These are phyloP conservation scores for Scyliorhinus canicula DNA, from an alignment of 2,797 vertebrate species.

Conservation along the genomic window DNA sequence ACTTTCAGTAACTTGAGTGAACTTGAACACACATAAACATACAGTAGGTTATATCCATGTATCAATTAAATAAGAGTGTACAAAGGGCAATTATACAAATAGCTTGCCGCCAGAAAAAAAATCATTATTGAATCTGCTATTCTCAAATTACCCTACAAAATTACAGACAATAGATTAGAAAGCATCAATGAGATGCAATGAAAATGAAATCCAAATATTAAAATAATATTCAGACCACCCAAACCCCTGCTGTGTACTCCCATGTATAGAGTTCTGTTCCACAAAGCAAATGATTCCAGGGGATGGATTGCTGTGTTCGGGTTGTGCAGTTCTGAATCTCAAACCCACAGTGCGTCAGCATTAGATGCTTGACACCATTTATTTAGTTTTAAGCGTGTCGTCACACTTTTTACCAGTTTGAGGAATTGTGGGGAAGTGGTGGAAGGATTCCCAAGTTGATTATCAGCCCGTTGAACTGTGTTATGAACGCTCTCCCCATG, in stretches of 20 bases:
- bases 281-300: neutral
- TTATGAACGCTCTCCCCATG: no score
- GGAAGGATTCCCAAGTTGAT: no score
- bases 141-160: neutral
- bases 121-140: neutral
- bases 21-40: neutral
- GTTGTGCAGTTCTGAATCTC: no score
- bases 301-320: neutral
- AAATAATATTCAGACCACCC: neutral
- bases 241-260: neutral
- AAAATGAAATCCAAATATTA: neutral
- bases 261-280: neutral
- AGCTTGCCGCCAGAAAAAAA: neutral
- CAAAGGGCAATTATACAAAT: neutral
- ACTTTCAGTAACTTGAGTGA: neutral
- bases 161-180: neutral
- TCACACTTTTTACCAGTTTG: no score
- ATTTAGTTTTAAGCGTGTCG: no score
- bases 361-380: no score
- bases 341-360: no score
- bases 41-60: neutral
- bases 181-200: neutral
- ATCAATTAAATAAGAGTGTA: neutral
- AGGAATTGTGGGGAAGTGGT: no score
- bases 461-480: no score